Evolutionary conservation across 2,113 vertebrate species (phyloP).

Genomic region (Hippolais icterina): DNA sequence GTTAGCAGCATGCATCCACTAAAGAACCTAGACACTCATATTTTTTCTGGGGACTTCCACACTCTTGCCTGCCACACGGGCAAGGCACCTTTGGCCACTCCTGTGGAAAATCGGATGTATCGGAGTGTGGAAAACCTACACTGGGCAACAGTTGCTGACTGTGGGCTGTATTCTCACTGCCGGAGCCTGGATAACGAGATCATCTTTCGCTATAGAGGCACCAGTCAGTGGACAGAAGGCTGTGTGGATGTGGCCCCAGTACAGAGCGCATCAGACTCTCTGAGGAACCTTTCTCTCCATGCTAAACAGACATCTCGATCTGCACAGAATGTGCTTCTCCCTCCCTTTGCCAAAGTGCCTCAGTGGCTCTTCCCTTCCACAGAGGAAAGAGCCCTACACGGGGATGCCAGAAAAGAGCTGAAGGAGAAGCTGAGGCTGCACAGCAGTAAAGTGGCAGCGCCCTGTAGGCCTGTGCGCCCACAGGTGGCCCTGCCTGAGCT

Average conservation of each 20-base stretch:
- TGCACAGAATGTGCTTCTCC: constrained; percentile 68
- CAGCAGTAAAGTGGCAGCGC: constrained; percentile 76
- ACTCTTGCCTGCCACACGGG: constrained; percentile 21
- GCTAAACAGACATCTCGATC: constrained; percentile 54
- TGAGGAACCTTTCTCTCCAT: constrained; percentile 68
- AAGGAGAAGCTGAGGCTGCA: constrained; percentile 85
- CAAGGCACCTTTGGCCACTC: constrained; percentile 1
- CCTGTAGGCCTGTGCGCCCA: constrained; percentile 76
- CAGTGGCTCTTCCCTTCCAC: constrained; percentile 77
- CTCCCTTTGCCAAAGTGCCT: constrained; percentile 73
- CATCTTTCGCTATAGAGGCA: constrained; percentile 76
- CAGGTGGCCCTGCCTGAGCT: constrained; percentile 51
- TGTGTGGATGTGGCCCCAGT: constrained; percentile 60
- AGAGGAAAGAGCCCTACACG: constrained; percentile 70
- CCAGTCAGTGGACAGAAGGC: constrained; percentile 76
- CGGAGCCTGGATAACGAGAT: constrained; percentile 81
- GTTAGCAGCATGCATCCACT: constrained; percentile 72
- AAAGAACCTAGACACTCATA: constrained; percentile 64
- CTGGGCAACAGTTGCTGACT: constrained; percentile 74
- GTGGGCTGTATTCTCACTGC: constrained; percentile 66
- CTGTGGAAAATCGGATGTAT: constrained; percentile 75
- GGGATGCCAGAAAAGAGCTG: constrained; percentile 76
- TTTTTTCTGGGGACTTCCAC: constrained; percentile 46
- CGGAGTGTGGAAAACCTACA: constrained; percentile 90
- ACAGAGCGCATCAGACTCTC: constrained; percentile 51